A percentile compares a stretch with the other conserved stretches of the same genome.
Conservation (phyloP, 2,797 vertebrate genomes). For the Lates japonicus region DNA sequence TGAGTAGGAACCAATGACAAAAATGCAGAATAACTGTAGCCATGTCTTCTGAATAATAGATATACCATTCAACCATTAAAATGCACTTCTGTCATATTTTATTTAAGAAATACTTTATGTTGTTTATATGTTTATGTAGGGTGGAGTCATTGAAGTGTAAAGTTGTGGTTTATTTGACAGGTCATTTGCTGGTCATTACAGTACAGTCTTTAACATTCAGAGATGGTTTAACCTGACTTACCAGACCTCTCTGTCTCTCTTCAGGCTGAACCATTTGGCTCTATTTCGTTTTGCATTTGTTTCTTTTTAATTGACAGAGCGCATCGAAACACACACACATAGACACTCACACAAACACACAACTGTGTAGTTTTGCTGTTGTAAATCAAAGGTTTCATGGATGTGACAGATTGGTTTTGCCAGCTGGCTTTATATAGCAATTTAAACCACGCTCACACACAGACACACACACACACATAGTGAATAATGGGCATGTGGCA, state of each 20-base stretch:
- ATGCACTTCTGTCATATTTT: conserved; percentile 15
- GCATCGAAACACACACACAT: background rate
- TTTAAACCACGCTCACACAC: conserved; percentile 30
- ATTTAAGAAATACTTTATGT: conserved; percentile 1
- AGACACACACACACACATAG: conserved; percentile 3
- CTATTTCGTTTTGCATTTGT: conserved; percentile 20
- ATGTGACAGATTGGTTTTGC: conserved; percentile 44
- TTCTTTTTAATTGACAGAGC: conserved; percentile 48
- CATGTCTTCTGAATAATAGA: conserved; percentile 14
- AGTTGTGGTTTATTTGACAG: background rate
- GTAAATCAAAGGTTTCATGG: conserved; percentile 58
- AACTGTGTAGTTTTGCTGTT: conserved; percentile 37
- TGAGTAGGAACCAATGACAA: background rate
- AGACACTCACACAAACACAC: background rate
- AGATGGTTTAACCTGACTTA: background rate
- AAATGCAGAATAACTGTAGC: background rate
- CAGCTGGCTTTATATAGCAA: conserved; percentile 42
- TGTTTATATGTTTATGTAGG: background rate
- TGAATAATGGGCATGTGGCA: conserved; percentile 19
- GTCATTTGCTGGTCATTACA: background rate
- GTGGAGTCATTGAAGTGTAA: background rate
- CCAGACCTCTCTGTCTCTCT: background rate
- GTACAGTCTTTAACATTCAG: background rate
- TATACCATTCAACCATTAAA: background rate
- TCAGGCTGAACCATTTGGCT: conserved; percentile 22